phyloP scores from a whole-genome alignment of 92 coral and sea anemone genomes.

The Phenganax stokvisi region DNA sequence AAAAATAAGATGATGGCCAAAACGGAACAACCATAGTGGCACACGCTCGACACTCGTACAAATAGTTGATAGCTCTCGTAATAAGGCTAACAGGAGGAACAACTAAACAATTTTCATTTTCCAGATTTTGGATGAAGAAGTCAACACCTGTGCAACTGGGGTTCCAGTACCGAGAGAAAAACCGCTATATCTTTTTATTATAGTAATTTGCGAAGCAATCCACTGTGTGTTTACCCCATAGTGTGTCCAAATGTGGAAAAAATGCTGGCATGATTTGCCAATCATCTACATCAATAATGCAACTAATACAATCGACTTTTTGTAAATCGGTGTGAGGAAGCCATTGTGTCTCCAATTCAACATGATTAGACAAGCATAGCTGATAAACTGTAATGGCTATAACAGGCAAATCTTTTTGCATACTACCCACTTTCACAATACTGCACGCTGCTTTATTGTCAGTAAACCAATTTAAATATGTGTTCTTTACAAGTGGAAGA shows the following conservation, averaged over 20 bases:
- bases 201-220: slow-evolving; percentile 33
- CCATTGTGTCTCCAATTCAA: too few species aligned
- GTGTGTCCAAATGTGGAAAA: neutral
- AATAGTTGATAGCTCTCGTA: too few species aligned
- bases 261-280: too few species aligned
- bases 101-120: neutral
- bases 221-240: slow-evolving; percentile 15
- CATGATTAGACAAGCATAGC: too few species aligned
- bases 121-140: neutral
- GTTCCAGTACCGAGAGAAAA: slow-evolving; percentile 15
- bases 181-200: neutral
- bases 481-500: neutral
- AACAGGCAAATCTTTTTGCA: neutral
- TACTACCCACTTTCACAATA: slow-evolving; percentile 4
- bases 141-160: slow-evolving; percentile 13
- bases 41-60: too few species aligned
- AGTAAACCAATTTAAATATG: slow-evolving; percentile 12
- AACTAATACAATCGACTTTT: too few species aligned
- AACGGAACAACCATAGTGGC: neutral
- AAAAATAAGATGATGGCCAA: neutral
- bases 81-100: neutral
- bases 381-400: too few species aligned
- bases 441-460: slow-evolving; percentile 11
- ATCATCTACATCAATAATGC: too few species aligned
- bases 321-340: too few species aligned